phyloP scores from a whole-genome alignment of 2,888 invertebrate species.

The Hemicrepidius hirtus region DNA sequence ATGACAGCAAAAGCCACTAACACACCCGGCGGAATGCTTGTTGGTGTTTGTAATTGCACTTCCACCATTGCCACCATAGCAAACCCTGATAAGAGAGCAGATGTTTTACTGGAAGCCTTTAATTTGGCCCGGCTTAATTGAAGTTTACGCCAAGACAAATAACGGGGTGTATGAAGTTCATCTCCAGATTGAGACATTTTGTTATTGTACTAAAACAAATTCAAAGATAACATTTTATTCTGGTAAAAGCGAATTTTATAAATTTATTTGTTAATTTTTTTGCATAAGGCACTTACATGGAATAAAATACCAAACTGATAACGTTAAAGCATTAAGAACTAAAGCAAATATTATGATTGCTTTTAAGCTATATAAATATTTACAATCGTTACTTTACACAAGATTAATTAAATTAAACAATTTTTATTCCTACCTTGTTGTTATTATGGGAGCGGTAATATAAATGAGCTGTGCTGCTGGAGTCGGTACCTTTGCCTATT shows the following conservation, averaged over 20 bases:
- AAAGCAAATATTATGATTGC: background rate
- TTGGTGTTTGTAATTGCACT: constrained; percentile 88
- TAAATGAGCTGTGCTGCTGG: constrained; percentile 62
- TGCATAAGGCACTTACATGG: background rate
- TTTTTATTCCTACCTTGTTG: constrained; percentile 60
- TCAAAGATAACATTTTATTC: background rate
- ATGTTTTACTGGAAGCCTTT: constrained; percentile 98
- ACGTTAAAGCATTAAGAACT: background rate
- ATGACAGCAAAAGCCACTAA: constrained; percentile 95
- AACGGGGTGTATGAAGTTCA: constrained; percentile 87
- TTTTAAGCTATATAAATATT: background rate
- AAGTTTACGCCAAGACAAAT: constrained; percentile 91
- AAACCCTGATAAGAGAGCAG: constrained; percentile 96
- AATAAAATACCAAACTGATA: constrained; percentile 15
- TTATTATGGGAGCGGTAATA: constrained; percentile 62
- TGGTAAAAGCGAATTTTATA: no score
- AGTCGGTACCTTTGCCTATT: constrained; percentile 63
- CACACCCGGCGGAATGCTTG: constrained; percentile 86
- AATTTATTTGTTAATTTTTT: no score
- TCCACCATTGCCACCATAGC: constrained; percentile 99
- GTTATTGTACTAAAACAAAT: constrained; percentile 70
- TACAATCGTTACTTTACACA: background rate
- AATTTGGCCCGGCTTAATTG: constrained; percentile 97
- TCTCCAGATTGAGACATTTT: constrained; percentile 86
- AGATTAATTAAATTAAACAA: constrained; percentile 2